Evolutionary conservation across 2,888 invertebrate genomes (phyloP), one percentile per base, ranked within the genome.

Genomic region (Cecidostiba fungosa): DNA sequence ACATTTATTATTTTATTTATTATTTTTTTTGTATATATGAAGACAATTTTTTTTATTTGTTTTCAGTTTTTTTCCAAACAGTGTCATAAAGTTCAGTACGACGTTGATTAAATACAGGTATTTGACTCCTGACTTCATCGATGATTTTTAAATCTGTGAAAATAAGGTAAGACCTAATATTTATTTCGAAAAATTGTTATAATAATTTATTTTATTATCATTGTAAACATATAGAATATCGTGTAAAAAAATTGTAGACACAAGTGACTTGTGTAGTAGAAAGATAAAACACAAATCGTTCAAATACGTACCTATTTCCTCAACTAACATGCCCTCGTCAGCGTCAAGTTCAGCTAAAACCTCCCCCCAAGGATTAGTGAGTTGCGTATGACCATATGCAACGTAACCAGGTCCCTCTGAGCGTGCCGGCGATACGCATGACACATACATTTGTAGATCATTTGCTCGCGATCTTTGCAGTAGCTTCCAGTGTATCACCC

Each of bases 401-500:
- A 97, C 95, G 92, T 98, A 99, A 0, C 95, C 95, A 2, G 97
- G 95, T 8, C 93, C 93, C 3, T 92, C 91, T 91, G 96, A 96
- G 87, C 98, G 94, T 1, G 99, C 98, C 0, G 98, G 98, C 76
- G 98, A 97, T 77, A 97, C 96, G 1, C 96, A 95, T 32, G 97
- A 97, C 66, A 98, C 97, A 94, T 96, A 99, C 73, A 98, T 94
- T 94, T 99, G 98, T 92, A 97, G 97, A 94, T 99, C 99, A 50
- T 96, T 94, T 54, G 99, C 98, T 77, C 99, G 94, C 0, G 96
- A 95, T 74, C 97, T 95, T 85, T 96, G 96, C 26, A 99, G 94
- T 5, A 98, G 93, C 91, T 98, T 97, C 98, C 98, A 99, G 93
- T 99, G 99, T 82, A 96, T 94, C 0, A 98, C 98, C 0, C 99